A percentile compares a stretch with the other conserved stretches of the same genome.
Conservation (phyloP, 2,797 vertebrate genomes). For the Pachyuromys duprasi region DNA sequence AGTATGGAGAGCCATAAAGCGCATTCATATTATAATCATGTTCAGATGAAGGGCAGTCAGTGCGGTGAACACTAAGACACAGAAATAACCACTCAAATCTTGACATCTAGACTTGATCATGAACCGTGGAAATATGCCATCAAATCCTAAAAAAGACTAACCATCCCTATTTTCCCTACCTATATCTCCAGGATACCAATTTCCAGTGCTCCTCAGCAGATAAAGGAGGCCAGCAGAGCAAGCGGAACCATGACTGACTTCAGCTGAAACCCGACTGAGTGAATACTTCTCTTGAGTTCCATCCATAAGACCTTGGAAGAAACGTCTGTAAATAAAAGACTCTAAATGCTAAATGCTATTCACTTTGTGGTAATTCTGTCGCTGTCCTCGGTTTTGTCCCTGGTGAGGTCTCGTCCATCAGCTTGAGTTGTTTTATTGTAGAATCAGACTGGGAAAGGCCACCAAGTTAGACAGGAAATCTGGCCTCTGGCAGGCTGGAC, state of each 20-base stretch:
- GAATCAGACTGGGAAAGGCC: neutral
- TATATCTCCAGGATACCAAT: neutral
- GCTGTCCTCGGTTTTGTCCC: neutral
- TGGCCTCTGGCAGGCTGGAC: neutral
- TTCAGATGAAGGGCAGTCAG: neutral
- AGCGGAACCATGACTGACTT: neutral
- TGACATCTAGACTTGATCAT: neutral
- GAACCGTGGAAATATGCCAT: neutral
- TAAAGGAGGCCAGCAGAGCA: neutral
- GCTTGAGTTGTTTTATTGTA: neutral
- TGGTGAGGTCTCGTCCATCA: slow-evolving; percentile 3
- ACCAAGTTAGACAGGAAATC: neutral
- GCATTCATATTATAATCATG: neutral
- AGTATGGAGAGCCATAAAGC: neutral
- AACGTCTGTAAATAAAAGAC: neutral
- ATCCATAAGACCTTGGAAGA: neutral
- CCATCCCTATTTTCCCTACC: neutral
- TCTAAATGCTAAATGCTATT: slow-evolving; percentile 7
- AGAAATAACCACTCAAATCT: neutral
- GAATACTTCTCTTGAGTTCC: neutral
- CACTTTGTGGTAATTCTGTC: neutral
- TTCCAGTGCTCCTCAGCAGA: neutral
- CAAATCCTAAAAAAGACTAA: neutral
- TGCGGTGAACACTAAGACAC: neutral
- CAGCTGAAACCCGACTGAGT: neutral